Evolutionary conservation across 2,113 vertebrate genomes (phyloP), one percentile per base, ranked within the genome.

Genomic region (Ceyx margarethae): DNA sequence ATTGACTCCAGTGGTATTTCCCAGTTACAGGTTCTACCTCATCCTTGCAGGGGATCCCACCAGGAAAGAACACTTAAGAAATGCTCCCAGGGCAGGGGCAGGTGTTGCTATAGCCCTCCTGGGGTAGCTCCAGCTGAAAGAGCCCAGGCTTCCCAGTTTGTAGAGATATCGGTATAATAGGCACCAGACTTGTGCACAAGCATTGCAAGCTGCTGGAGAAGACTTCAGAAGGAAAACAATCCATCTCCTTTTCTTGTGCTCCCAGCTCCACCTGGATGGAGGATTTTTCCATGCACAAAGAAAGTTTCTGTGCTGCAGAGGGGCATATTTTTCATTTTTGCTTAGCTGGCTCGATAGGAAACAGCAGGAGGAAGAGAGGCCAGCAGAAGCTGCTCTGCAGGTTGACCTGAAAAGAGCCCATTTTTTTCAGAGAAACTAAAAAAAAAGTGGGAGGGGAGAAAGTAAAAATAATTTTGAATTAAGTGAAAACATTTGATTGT

Each of bases 361-460:
- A 83, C 75, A 91, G 87, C 68, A 85, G 72, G 90, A 95, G 93
- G 91, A 95, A 85, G 87, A 91, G 71, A 80, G 75, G 89, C 64
- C 79, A 94, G 68, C 75, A 94, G 75, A 82, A 29, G 58, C 3
- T 85, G 64, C 51, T 82, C 90, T 92, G 87, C 75, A 94, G 75
- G 25, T 92, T 95, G 85, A 95, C 91, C 90, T 83, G 67, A 95
- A 84, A 72, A 87, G 22, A 80, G 43, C 10, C 50, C 16, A 17
- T 82, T 92, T 91, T 91, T 92, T 82, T 67, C 84, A 91, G 54
- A 73, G 37, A 80, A 80, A 79, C 23, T 65, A 13, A 87, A 90
- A 92, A 12, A 71, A 15, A 46, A 40, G 46, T 29, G 29, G 35
- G 75, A 67, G 22, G 14, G 19, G 15, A 48, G 26, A 94, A 93